Evolutionary conservation across 2,888 invertebrate genomes (phyloP).

Genomic region (Phorcus lineatus): DNA sequence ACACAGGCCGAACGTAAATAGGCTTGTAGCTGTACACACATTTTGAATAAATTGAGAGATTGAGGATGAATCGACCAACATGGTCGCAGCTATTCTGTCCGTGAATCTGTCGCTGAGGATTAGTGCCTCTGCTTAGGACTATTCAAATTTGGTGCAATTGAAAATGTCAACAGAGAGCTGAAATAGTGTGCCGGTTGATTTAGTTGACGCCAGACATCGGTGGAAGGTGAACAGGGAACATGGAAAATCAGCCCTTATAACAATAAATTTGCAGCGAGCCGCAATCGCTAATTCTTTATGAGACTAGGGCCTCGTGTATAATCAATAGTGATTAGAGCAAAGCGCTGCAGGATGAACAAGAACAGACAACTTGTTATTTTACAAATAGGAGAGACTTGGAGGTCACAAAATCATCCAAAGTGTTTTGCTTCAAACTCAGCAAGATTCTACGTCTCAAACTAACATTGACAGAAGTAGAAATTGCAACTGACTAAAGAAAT

Average conservation of each 20-base stretch:
- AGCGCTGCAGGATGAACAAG: constrained; percentile 5
- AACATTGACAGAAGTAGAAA: not conserved
- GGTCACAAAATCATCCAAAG: not conserved
- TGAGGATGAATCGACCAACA: constrained; percentile 1
- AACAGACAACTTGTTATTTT: constrained; percentile 29
- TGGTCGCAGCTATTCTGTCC: not conserved
- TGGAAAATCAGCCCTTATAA: constrained; percentile 26
- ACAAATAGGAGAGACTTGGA: constrained; percentile 15
- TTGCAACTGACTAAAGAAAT: constrained; percentile 8
- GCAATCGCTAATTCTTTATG: constrained; percentile 20
- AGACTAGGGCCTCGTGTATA: not conserved
- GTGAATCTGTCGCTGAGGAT: constrained; percentile 23
- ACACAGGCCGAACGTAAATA: constrained; percentile 2
- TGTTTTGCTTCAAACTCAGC: not conserved
- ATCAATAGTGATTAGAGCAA: constrained; percentile 22
- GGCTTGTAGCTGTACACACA: constrained; percentile 12
- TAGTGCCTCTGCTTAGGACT: constrained; percentile 10
- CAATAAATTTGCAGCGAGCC: constrained; percentile 20
- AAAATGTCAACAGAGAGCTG: constrained; percentile 22
- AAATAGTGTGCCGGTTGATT: constrained; percentile 25
- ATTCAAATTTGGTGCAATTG: constrained; percentile 5
- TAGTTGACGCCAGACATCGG: constrained; percentile 23
- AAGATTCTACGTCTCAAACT: not conserved
- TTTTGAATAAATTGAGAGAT: not conserved
- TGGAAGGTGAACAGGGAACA: constrained; percentile 17